phyloP scores from a whole-genome alignment of 2,113 vertebrate genomes.

The Neodontobutis hainanensis region DNA sequence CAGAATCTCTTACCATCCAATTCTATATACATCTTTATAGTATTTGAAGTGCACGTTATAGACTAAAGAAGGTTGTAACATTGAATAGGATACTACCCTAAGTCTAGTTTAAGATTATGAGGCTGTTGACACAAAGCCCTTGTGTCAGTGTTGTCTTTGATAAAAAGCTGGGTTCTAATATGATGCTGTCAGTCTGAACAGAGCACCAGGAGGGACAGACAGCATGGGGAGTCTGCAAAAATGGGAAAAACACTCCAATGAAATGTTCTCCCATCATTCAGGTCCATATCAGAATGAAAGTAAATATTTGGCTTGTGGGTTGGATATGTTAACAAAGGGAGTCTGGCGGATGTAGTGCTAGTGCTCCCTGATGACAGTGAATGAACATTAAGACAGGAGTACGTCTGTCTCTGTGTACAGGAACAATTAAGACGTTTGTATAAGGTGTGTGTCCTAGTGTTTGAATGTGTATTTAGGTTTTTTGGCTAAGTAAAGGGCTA shows the following conservation, averaged over 20 bases:
- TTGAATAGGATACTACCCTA: no score
- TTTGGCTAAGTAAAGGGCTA: neutral
- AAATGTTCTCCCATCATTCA: constrained; percentile 49
- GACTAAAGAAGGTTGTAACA: no score
- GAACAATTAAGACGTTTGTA: constrained; percentile 29
- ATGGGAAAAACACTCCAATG: constrained; percentile 27
- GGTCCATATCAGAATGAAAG: constrained; percentile 59
- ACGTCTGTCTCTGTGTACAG: constrained; percentile 26
- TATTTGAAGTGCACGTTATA: no score
- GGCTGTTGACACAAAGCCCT: no score
- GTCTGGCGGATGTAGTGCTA: constrained; percentile 44
- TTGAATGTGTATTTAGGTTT: constrained; percentile 8
- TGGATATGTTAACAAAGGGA: constrained; percentile 55
- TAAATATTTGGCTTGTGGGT: constrained; percentile 76
- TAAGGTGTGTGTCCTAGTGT: constrained; percentile 9
- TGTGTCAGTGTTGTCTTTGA: neutral
- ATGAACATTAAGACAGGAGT: constrained; percentile 22
- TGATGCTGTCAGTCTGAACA: constrained; percentile 17
- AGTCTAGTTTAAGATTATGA: no score
- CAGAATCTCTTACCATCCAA: no score
- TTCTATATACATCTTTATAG: no score
- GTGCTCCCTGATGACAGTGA: constrained; percentile 26
- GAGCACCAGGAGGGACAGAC: neutral
- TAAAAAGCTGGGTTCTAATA: constrained; percentile 15
- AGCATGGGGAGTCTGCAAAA: constrained; percentile 7